Conservation (phyloP, 2,888 invertebrate species). For the Stictocephala bisonia region DNA sequence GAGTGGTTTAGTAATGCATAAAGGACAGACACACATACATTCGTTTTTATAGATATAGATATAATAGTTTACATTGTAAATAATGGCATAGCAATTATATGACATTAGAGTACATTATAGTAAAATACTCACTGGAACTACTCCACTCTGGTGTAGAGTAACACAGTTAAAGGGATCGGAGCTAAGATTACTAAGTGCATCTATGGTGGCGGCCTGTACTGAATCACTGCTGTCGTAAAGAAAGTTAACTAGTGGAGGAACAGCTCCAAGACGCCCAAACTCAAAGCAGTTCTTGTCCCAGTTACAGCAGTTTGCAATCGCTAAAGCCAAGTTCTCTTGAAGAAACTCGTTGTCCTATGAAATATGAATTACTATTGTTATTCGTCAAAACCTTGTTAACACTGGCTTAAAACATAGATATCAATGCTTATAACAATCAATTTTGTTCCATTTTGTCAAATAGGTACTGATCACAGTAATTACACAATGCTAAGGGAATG, state of each 20-base stretch:
- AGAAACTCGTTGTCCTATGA: constrained; percentile 70
- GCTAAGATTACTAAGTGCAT: constrained; percentile 89
- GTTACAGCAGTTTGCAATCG: constrained; percentile 92
- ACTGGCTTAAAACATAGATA: no score
- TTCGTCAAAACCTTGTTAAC: no score
- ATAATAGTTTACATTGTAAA: no score
- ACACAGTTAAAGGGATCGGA: constrained; percentile 94
- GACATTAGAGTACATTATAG: background rate
- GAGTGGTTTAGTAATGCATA: no score
- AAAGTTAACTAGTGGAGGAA: constrained; percentile 86
- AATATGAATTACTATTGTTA: no score
- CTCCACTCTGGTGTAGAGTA: constrained; percentile 85
- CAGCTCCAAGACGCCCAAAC: constrained; percentile 85
- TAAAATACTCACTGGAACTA: constrained; percentile 67
- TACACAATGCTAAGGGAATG: no score
- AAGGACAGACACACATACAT: no score
- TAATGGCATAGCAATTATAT: background rate
- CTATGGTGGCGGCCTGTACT: constrained; percentile 89
- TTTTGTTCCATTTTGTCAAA: no score
- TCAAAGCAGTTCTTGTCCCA: constrained; percentile 90
- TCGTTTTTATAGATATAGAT: no score
- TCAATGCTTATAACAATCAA: no score
- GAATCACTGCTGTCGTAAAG: constrained; percentile 82
- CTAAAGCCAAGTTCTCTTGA: constrained; percentile 82
- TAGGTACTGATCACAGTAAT: constrained; percentile 58